Conservation (phyloP, 1,140 invertebrate genomes). For the Rhopalosiphum padi region DNA sequence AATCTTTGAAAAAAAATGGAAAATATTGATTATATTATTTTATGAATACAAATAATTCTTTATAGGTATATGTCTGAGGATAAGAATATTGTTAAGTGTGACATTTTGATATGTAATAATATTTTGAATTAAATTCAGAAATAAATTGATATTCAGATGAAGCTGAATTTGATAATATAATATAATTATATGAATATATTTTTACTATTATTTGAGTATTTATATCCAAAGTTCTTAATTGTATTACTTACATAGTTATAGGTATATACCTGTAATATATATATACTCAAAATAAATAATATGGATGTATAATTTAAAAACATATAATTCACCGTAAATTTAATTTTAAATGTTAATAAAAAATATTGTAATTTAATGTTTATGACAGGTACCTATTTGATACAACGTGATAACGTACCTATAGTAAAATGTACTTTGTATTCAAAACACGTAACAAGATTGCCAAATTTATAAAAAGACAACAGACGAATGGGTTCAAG, state of each 20-base stretch:
- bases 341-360: background rate
- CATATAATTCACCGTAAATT: background rate
- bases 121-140: background rate
- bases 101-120: background rate
- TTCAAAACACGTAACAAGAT: background rate
- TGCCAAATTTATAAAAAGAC: background rate
- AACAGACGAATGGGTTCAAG: background rate
- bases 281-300: background rate
- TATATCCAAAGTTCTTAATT: background rate
- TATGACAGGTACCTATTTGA: background rate
- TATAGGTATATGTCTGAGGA: too few relatives aligned
- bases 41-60: background rate
- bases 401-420: background rate
- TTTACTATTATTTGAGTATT: background rate
- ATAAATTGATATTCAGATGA: background rate
- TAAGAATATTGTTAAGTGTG: background rate
- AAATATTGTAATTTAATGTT: background rate
- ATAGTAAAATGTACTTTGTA: background rate
- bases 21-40: background rate
- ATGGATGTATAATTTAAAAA: background rate
- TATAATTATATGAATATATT: background rate
- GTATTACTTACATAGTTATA: background rate
- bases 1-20: background rate
- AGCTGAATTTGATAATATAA: background rate
- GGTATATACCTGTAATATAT: too few relatives aligned